These are phyloP conservation scores for Brachionus plicatilis DNA, from an alignment of 1,140 invertebrate species.

Conservation along the genomic window DNA sequence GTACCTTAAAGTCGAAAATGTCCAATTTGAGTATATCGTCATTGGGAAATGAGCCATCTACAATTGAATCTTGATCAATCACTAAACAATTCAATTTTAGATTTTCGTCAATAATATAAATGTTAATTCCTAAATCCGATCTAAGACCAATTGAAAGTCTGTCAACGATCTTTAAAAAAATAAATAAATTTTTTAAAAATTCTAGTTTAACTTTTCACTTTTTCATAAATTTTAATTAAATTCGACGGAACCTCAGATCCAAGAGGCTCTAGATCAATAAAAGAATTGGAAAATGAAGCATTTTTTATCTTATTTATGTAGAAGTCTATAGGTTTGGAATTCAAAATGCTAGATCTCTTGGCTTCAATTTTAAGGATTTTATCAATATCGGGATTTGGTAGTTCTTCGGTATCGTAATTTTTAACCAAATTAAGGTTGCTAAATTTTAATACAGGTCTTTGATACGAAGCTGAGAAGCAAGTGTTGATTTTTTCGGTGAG, in stretches of 20 bases:
- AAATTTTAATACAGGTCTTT: neutral
- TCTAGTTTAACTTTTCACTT: neutral
- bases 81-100: neutral
- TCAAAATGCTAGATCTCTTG: neutral
- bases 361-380: neutral
- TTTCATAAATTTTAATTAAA: neutral
- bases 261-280: neutral
- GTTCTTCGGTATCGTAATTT: neutral
- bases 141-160: neutral
- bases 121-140: neutral
- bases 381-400: neutral
- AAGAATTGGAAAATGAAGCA: neutral
- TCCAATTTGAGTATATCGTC: neutral
- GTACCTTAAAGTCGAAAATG: neutral
- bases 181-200: neutral
- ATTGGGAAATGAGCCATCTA: neutral
- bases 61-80: neutral
- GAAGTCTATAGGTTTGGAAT: neutral
- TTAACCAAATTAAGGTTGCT: neutral
- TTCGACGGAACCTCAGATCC: neutral
- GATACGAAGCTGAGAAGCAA: neutral
- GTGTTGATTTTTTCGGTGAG: neutral
- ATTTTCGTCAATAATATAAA: neutral
- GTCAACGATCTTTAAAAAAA: conserved; percentile 17
- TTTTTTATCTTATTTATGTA: neutral